Evolutionary conservation across 2,797 vertebrate genomes (phyloP).

Genomic region (Ateles fusciceps): DNA sequence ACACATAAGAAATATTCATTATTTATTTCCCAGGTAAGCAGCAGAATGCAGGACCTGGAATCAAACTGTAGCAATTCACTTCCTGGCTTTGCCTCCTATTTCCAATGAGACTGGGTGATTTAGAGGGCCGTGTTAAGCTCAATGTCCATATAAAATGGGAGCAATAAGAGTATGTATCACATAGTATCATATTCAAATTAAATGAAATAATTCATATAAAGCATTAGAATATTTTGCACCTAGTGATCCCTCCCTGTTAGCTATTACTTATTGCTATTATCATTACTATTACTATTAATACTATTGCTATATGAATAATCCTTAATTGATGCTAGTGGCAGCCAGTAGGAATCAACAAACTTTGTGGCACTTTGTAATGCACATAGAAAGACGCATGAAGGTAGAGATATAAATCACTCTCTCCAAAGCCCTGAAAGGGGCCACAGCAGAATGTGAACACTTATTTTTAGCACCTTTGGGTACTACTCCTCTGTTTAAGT

Average conservation of each 20-base stretch:
- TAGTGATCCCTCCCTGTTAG: background rate
- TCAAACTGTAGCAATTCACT: background rate
- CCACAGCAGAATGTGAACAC: background rate
- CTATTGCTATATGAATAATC: background rate
- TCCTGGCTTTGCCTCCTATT: background rate
- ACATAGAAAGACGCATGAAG: background rate
- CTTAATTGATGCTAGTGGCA: background rate
- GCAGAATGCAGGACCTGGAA: background rate
- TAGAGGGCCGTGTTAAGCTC: background rate
- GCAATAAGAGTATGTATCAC: too few relatives aligned
- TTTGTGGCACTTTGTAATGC: background rate
- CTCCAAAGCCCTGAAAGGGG: background rate
- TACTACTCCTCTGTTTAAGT: background rate
- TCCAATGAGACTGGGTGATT: background rate
- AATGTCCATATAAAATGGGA: background rate
- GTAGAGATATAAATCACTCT: background rate
- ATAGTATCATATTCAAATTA: background rate
- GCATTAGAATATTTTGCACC: background rate
- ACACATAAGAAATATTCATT: accelerated
- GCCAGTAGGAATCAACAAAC: background rate
- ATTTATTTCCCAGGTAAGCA: background rate
- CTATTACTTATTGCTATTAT: background rate
- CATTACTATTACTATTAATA: background rate
- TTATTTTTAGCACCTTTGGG: background rate
- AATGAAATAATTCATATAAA: background rate